phyloP scores from a whole-genome alignment of 2,113 vertebrate genomes.

The Macaca fascicularis region DNA sequence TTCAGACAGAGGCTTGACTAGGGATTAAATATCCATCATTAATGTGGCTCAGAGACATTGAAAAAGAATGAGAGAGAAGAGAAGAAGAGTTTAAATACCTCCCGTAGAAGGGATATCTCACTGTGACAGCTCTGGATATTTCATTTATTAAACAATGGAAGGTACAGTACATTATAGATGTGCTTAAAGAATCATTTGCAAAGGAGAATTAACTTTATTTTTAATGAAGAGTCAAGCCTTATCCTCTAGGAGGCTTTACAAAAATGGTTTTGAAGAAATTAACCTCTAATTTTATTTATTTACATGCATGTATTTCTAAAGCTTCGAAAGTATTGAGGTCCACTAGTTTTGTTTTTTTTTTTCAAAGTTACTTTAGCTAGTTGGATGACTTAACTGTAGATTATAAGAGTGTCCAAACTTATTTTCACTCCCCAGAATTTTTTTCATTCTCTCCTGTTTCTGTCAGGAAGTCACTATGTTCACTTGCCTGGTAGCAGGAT shows the following conservation, averaged over 20 bases:
- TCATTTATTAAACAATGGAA: neutral
- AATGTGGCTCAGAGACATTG: neutral
- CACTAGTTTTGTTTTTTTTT: neutral
- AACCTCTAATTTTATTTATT: neutral
- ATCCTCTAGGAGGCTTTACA: neutral
- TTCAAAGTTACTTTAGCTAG: neutral
- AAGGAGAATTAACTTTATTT: neutral
- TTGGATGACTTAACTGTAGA: neutral
- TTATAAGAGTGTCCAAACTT: neutral
- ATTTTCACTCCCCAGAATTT: neutral
- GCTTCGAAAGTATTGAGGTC: neutral
- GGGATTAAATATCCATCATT: neutral
- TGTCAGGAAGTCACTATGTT: neutral
- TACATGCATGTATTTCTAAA: neutral
- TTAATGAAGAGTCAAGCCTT: neutral
- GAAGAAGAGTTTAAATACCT: neutral
- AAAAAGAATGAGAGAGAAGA: neutral
- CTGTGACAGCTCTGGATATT: neutral
- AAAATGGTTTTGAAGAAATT: neutral
- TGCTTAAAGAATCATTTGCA: neutral
- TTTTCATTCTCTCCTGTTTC: neutral
- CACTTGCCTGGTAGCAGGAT: slow-evolving; percentile 55
- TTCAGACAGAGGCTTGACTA: neutral
- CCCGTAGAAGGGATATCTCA: neutral
- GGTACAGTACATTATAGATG: neutral